Percentiles rank a stretch among this genome's conserved stretches.
These are phyloP conservation scores for Camelus dromedarius DNA, from an alignment of 2,113 vertebrate genomes.

Conservation along the genomic window DNA sequence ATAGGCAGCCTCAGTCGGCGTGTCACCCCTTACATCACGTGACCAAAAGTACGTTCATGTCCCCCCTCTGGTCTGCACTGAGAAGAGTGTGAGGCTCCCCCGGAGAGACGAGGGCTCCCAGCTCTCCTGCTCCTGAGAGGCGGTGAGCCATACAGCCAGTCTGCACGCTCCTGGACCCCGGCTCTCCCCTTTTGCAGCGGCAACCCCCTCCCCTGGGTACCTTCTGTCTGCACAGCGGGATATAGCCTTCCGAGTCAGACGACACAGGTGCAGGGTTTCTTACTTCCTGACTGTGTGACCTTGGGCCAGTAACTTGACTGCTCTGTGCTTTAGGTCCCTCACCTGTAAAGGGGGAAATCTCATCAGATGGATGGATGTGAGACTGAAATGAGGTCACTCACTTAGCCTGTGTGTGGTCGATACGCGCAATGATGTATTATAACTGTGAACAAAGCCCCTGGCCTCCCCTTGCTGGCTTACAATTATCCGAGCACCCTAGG, in stretches of 20 bases:
- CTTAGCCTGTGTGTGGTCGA: background rate
- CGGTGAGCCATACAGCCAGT: no score
- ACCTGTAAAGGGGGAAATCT: background rate
- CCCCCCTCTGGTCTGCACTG: background rate
- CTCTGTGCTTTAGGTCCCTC: background rate
- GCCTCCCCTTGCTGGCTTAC: background rate
- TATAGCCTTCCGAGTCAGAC: background rate
- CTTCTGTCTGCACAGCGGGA: background rate
- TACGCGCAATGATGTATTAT: rapidly evolving
- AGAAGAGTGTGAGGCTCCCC: background rate
- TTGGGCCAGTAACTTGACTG: background rate
- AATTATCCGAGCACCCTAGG: background rate
- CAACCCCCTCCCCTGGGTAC: rapidly evolving
- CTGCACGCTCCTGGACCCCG: rapidly evolving
- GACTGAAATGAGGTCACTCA: rapidly evolving
- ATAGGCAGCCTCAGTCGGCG: rapidly evolving
- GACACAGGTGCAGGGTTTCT: background rate
- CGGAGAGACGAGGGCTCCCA: rapidly evolving
- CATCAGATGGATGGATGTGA: rapidly evolving
- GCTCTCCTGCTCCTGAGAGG: background rate
- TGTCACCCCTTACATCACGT: rapidly evolving
- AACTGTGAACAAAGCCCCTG: rapidly evolving
- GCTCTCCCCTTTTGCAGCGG: background rate
- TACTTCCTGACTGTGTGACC: background rate
- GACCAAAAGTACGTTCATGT: rapidly evolving